phyloP scores from a whole-genome alignment of 2,113 vertebrate species.

The Taxidea taxus region DNA sequence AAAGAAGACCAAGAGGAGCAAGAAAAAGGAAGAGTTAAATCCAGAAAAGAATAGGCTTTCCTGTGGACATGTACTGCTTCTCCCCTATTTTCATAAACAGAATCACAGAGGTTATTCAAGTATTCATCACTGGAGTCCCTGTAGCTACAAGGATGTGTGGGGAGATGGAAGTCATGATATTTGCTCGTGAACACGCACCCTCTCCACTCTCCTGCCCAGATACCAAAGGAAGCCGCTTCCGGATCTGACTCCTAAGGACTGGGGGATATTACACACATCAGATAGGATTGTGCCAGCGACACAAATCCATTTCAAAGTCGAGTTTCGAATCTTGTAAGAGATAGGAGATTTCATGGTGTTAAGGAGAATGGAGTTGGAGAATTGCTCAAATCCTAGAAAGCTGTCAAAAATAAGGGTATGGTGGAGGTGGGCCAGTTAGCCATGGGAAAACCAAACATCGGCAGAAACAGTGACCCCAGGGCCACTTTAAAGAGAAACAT shows the following conservation, averaged over 20 bases:
- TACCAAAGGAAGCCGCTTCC: not conserved
- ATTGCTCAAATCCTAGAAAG: not conserved
- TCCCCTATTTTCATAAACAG: not conserved
- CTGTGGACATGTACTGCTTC: not conserved
- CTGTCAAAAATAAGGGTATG: not conserved
- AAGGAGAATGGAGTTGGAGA: not conserved
- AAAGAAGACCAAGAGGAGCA: not conserved
- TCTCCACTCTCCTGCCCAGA: rapidly evolving
- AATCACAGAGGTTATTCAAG: not conserved
- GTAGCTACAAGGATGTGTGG: too few relatives aligned
- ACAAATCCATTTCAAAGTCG: not conserved
- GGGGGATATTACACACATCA: not conserved
- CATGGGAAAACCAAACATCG: not conserved
- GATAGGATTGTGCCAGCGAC: not conserved
- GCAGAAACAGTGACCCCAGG: not conserved
- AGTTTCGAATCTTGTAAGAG: not conserved
- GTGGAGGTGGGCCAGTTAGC: not conserved
- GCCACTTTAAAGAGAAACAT: not conserved
- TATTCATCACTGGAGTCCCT: not conserved
- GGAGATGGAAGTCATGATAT: not conserved
- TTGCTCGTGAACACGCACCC: not conserved
- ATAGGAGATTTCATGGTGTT: not conserved
- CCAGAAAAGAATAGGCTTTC: not conserved
- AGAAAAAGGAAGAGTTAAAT: not conserved
- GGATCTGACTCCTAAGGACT: not conserved